phyloP scores from a whole-genome alignment of 2,888 invertebrate species.

The Ectemnius lituratus region DNA sequence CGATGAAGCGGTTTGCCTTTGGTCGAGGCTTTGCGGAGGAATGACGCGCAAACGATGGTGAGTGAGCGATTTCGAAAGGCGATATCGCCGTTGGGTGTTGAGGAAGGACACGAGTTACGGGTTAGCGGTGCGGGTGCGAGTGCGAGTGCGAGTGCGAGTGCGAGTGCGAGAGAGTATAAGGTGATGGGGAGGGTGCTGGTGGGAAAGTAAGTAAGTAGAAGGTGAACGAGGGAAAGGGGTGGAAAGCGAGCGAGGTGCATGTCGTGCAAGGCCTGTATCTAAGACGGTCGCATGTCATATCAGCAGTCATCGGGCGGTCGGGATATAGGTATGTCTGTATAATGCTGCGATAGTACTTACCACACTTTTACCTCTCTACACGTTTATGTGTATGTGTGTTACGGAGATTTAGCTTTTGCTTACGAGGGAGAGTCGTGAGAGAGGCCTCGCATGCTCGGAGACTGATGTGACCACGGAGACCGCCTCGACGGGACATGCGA shows the following conservation, averaged over 20 bases:
- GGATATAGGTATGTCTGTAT: conserved; percentile 76
- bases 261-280: conserved; percentile 73
- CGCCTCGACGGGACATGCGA: conserved; percentile 77
- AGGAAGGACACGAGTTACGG: too few species aligned
- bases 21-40: too few species aligned
- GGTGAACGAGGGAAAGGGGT: conserved; percentile 37
- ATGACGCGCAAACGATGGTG: too few species aligned
- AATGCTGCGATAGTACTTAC: conserved; percentile 72
- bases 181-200: not conserved
- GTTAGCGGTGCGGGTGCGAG: too few species aligned
- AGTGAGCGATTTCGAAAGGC: too few species aligned
- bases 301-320: conserved; percentile 75
- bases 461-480: conserved; percentile 77
- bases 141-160: too few species aligned
- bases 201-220: conserved; percentile 30
- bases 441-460: conserved; percentile 76
- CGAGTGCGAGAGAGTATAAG: too few species aligned
- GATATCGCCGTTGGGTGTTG: too few species aligned
- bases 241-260: conserved; percentile 55
- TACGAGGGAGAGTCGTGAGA: conserved; percentile 20
- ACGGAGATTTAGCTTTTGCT: conserved; percentile 70
- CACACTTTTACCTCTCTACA: too few species aligned
- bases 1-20: too few species aligned
- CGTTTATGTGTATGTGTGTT: conserved; percentile 70
- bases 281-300: conserved; percentile 78